Percentiles rank a stretch among this genome's conserved stretches.
These are phyloP conservation scores for Macrobrachium nipponense DNA, from an alignment of 1,140 invertebrate species.

Conservation along the genomic window DNA sequence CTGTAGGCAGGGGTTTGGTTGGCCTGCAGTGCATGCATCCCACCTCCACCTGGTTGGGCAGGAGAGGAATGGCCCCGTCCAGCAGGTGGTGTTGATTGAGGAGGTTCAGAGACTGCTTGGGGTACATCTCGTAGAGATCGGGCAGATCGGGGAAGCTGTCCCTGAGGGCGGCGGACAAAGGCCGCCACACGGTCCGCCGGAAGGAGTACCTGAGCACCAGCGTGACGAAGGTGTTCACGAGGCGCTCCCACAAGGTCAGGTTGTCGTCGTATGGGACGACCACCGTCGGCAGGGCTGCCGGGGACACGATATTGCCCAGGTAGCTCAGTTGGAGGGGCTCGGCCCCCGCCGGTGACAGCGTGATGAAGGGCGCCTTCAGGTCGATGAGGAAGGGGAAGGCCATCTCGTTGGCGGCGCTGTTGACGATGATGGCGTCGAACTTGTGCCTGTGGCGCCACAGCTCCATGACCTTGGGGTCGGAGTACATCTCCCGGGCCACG, in stretches of 20 bases:
- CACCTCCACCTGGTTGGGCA: slow-evolving; percentile 62
- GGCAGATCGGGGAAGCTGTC: slow-evolving; percentile 58
- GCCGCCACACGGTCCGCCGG: slow-evolving; percentile 43
- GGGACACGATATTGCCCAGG: slow-evolving; percentile 58
- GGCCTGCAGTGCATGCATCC: slow-evolving; percentile 55
- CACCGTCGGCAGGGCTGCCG: slow-evolving; percentile 54
- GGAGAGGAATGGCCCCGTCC: slow-evolving; percentile 58
- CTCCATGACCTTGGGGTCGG: slow-evolving; percentile 39
- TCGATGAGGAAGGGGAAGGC: slow-evolving; percentile 59
- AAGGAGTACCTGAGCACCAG: slow-evolving; percentile 42
- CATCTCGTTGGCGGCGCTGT: slow-evolving; percentile 63
- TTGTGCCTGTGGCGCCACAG: slow-evolving; percentile 44
- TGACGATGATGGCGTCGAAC: slow-evolving; percentile 61
- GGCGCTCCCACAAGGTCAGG: slow-evolving; percentile 58
- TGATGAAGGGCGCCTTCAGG: slow-evolving; percentile 54
- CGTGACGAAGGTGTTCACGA: slow-evolving; percentile 59
- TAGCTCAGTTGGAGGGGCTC: slow-evolving; percentile 60
- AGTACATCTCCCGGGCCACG: slow-evolving; percentile 52
- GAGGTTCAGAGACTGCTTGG: slow-evolving; percentile 51
- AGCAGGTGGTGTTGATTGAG: slow-evolving; percentile 58
- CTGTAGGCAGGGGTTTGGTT: slow-evolving; percentile 18
- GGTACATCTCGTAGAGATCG: slow-evolving; percentile 45
- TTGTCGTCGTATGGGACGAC: slow-evolving; percentile 50
- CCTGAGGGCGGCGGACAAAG: slow-evolving; percentile 44
- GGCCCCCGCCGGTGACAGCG: slow-evolving; percentile 44